Evolutionary conservation across 2,888 invertebrate species (phyloP).

Genomic region (Pyrochroa serraticornis): DNA sequence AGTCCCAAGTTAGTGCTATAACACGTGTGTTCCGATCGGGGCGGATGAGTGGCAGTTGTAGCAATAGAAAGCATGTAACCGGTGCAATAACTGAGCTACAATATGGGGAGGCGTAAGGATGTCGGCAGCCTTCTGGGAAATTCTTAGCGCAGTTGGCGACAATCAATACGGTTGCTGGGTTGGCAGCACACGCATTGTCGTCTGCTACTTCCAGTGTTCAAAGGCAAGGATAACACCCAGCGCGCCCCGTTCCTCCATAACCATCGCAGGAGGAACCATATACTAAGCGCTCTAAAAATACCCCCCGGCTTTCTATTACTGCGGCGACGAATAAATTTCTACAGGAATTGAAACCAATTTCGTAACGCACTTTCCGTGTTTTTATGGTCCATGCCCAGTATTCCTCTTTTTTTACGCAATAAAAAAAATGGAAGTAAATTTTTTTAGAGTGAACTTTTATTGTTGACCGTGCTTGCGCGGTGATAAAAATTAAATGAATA

Average conservation of each 20-base stretch:
- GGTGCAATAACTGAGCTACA: conserved; percentile 36
- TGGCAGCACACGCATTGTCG: conserved; percentile 42
- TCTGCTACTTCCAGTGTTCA: conserved; percentile 22
- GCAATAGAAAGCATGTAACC: conserved; percentile 33
- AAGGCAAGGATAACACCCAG: conserved; percentile 7
- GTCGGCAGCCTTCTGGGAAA: conserved; percentile 40
- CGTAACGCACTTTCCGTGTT: background rate
- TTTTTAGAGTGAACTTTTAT: no score
- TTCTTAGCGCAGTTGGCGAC: conserved; percentile 44
- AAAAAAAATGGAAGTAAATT: no score
- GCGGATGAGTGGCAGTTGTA: conserved; percentile 33
- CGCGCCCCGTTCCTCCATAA: background rate
- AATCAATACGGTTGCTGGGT: conserved; percentile 48
- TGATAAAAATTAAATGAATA: conserved; percentile 3
- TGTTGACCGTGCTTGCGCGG: no score
- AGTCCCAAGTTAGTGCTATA: conserved; percentile 5
- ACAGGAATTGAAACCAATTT: background rate
- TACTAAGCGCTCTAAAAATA: no score
- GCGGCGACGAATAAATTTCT: background rate
- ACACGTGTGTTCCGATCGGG: conserved; percentile 25
- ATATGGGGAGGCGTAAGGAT: conserved; percentile 33
- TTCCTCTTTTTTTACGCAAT: no score
- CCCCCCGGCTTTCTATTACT: no score
- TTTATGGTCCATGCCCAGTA: no score
- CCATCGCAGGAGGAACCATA: background rate